These are phyloP conservation scores for Eupithecia centaureata DNA, from an alignment of 2,888 invertebrate genomes.

Conservation along the genomic window DNA sequence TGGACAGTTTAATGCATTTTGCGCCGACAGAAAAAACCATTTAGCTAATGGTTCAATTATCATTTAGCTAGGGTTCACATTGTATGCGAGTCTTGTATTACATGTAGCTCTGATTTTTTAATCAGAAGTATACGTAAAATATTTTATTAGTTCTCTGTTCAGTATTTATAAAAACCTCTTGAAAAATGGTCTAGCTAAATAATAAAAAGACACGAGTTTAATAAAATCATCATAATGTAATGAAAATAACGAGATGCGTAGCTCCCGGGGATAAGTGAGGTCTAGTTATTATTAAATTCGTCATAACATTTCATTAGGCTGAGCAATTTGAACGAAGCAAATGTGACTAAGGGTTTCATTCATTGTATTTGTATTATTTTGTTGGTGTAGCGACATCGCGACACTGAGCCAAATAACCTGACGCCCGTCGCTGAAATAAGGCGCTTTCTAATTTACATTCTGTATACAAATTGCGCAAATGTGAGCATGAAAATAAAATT, in stretches of 20 bases:
- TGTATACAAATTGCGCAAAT: slow-evolving; percentile 81
- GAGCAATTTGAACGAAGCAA: slow-evolving; percentile 60
- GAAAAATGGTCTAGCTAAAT: slow-evolving; percentile 19
- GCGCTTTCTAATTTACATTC: slow-evolving; percentile 81
- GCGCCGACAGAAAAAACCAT: slow-evolving; percentile 7
- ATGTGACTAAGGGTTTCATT: slow-evolving; percentile 64
- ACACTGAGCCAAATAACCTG: slow-evolving; percentile 77
- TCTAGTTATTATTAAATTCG: slow-evolving; percentile 49
- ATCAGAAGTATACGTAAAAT: not conserved
- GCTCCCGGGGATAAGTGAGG: slow-evolving; percentile 19
- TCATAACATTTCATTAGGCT: slow-evolving; percentile 60
- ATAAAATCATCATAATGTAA: slow-evolving; percentile 36
- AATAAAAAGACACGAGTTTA: slow-evolving; percentile 30
- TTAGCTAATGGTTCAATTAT: slow-evolving; percentile 13
- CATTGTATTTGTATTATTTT: slow-evolving; percentile 62
- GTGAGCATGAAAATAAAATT: slow-evolving; percentile 81
- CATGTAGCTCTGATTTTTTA: not conserved
- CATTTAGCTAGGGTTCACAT: slow-evolving; percentile 7
- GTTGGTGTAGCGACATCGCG: slow-evolving; percentile 64
- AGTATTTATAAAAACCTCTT: slow-evolving; percentile 14
- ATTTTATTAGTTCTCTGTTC: not conserved
- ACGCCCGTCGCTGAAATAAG: slow-evolving; percentile 75
- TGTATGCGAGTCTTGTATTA: not conserved
- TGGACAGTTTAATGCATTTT: slow-evolving; percentile 7
- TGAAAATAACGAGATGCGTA: slow-evolving; percentile 31